Evolutionary conservation across 2,113 vertebrate species (phyloP).

Genomic region (Neogobius melanostomus): DNA sequence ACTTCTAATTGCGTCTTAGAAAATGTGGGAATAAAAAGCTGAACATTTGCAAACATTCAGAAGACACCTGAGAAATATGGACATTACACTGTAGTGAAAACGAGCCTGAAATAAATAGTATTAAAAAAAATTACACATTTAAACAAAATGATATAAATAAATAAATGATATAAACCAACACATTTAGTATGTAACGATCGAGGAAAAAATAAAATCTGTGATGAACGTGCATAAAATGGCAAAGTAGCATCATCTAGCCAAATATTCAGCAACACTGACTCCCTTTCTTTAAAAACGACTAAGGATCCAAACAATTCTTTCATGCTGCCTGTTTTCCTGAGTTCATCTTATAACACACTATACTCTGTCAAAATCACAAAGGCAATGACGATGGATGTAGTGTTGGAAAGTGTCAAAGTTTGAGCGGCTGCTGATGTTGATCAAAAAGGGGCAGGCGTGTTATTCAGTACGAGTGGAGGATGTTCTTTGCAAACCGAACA

Average conservation of each 20-base stretch:
- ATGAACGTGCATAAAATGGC: conserved; percentile 22
- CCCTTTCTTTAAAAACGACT: conserved; percentile 22
- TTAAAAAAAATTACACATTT: conserved; percentile 37
- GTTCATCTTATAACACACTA: conserved; percentile 15
- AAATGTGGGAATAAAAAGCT: conserved; percentile 64
- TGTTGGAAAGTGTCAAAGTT: conserved; percentile 21
- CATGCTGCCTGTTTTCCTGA: conserved; percentile 47
- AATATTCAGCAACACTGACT: conserved; percentile 3
- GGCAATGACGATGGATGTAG: conserved; percentile 27
- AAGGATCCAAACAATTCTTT: conserved; percentile 19
- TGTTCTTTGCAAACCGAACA: conserved; percentile 45
- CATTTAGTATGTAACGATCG: conserved; percentile 22
- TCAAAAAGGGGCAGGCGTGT: conserved; percentile 8
- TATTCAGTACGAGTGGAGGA: conserved; percentile 14
- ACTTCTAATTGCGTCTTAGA: conserved; percentile 56
- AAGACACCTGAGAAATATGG: conserved; percentile 75
- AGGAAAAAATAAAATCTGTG: conserved; percentile 10
- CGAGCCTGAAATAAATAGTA: conserved; percentile 31
- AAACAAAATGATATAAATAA: conserved; percentile 13
- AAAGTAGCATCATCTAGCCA: conserved; percentile 15
- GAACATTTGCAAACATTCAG: conserved; percentile 65
- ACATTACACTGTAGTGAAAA: conserved; percentile 35
- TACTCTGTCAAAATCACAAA: conserved; percentile 33
- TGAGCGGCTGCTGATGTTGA: conserved; percentile 20
- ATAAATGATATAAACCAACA: conserved; percentile 15